Base-by-base conservation (phyloP, 2,113 vertebrate genomes). In the Ictalurus punctatus region DNA sequence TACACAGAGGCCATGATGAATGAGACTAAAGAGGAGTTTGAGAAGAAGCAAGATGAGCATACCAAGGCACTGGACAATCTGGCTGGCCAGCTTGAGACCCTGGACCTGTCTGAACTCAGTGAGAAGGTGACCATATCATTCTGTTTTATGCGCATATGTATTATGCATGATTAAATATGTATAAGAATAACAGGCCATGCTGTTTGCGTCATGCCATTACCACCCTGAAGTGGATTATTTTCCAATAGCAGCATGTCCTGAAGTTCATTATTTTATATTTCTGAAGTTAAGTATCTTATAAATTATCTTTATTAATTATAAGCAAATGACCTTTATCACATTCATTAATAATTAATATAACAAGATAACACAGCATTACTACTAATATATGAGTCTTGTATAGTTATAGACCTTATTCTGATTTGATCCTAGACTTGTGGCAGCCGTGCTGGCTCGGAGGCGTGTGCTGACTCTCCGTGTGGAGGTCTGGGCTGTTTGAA, bases 1-100 rank as follows among this genome's bases (percentile, higher is more conserved):
- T 93, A 95, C 84, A 96, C 96, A 4, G 97, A 98, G 91, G 94
- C 95, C 78, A 91, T 96, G 91, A 95, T 99, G 92, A 93, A 95
- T 67, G 93, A 95, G 84, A 96, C 88, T 67, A 95, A 94, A 87
- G 92, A 95, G 0, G 93, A 94, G 88, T 98, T 98, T 93, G 93
- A 93, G 89, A 94, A 93, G 83, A 96, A 93, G 27, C 97, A 98
- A 84, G 95, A 96, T 83, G 96, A 98, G 80, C 97, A 98, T 90
- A 95, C 97, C 0, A 96, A 96, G 76, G 96, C 95, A 30, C 93
- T 99, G 89, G 98, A 99, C 79, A 96, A 98, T 84, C 95, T 99
- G 0, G 98, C 98, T 0, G 97, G 96, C 84, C 96, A 98, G 91
- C 95, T 99, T 82, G 97, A 99, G 90, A 97, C 96, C 87, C 94